phyloP scores from a whole-genome alignment of 2,888 invertebrate species.

The Ryuthela nishihirai region DNA sequence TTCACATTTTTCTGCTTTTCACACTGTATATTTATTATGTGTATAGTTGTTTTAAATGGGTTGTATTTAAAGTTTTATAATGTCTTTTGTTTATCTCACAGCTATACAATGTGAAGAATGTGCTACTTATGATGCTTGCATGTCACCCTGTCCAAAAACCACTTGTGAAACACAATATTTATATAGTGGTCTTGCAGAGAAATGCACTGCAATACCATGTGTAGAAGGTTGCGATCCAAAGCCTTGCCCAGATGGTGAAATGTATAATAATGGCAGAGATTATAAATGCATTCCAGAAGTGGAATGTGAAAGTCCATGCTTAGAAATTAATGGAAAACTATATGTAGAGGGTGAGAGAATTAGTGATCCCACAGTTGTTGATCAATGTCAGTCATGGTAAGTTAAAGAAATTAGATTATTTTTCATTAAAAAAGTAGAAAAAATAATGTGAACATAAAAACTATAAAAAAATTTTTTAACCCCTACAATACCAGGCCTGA shows the following conservation, averaged over 20 bases:
- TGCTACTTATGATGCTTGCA: conserved; percentile 72
- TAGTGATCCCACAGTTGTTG: conserved; percentile 56
- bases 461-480: too few relatives aligned
- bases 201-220: conserved; percentile 70
- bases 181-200: conserved; percentile 60
- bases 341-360: conserved; percentile 75
- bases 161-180: conserved; percentile 72
- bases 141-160: conserved; percentile 74
- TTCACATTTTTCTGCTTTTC: too few relatives aligned
- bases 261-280: conserved; percentile 66
- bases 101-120: conserved; percentile 88
- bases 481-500: too few relatives aligned
- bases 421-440: neutral
- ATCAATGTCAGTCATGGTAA: conserved; percentile 73
- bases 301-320: conserved; percentile 65
- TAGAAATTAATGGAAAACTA: conserved; percentile 62
- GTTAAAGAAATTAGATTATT: too few relatives aligned
- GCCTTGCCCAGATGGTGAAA: conserved; percentile 66
- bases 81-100: conserved; percentile 48
- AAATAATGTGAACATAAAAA: too few relatives aligned
- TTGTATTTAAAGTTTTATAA: too few relatives aligned
- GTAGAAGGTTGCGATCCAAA: conserved; percentile 65
- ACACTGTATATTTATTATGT: too few relatives aligned
- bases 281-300: conserved; percentile 69
- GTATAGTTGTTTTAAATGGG: too few relatives aligned